Conservation (phyloP, 1,140 invertebrate genomes). For the Heterodera schachtii region DNA sequence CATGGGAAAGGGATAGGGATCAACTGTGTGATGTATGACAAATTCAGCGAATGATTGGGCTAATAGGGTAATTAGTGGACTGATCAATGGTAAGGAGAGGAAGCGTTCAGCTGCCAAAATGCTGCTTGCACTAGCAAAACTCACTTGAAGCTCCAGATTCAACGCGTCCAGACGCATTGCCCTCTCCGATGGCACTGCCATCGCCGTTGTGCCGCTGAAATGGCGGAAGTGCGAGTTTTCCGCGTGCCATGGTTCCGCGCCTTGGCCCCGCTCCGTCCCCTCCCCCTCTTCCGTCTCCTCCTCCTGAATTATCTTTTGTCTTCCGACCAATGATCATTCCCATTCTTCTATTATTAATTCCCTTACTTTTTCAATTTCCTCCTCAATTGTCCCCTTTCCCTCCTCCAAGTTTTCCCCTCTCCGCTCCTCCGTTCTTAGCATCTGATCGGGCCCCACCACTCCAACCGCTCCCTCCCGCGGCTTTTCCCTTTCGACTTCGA, state of each 20-base stretch:
- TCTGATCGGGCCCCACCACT: not conserved
- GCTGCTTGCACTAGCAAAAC: not conserved
- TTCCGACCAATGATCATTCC: no score
- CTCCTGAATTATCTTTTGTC: no score
- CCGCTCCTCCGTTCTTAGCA: not conserved
- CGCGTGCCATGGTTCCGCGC: not conserved
- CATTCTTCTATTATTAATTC: no score
- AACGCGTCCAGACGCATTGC: constrained; percentile 7
- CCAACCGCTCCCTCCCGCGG: not conserved
- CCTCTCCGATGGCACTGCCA: constrained; percentile 15
- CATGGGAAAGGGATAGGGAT: no score
- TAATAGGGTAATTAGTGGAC: no score
- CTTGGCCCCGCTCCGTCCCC: not conserved
- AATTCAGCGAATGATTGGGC: no score
- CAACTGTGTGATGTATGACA: no score
- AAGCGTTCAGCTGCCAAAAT: not conserved
- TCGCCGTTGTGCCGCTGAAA: constrained; percentile 2
- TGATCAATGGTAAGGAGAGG: no score
- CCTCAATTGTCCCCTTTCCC: not conserved
- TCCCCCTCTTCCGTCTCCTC: not conserved
- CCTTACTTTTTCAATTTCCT: not conserved
- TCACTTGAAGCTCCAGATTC: constrained; percentile 28
- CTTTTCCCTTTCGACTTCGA: not conserved
- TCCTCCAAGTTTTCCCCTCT: not conserved
- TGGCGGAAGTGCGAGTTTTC: not conserved